These are phyloP conservation scores for Synaphobranchus kaupii DNA, from an alignment of 2,797 vertebrate species.

Conservation along the genomic window DNA sequence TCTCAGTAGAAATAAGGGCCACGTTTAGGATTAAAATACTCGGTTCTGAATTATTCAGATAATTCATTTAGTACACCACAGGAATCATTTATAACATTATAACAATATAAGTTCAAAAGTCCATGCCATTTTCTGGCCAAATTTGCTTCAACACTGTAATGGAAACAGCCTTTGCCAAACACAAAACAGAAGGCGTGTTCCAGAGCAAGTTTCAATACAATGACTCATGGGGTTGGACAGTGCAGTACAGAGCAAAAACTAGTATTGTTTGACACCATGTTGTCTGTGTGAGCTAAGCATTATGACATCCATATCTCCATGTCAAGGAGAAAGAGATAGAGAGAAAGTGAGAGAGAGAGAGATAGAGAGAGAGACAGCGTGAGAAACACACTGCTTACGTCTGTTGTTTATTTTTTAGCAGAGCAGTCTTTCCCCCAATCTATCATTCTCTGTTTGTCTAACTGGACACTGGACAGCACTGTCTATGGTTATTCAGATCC, in stretches of 20 bases:
- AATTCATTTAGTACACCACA: neutral
- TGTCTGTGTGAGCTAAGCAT: neutral
- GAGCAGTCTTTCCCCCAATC: conserved; percentile 40
- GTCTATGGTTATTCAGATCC: conserved; percentile 7
- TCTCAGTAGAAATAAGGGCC: neutral
- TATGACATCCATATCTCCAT: neutral
- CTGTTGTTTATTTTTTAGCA: conserved; percentile 23
- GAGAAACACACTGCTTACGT: conserved; percentile 51
- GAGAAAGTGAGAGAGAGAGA: conserved; percentile 27
- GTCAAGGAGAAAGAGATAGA: conserved; percentile 20
- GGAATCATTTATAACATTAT: neutral
- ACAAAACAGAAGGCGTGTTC: neutral
- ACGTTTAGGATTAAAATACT: neutral
- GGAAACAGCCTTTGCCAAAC: neutral
- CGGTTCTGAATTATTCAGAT: neutral
- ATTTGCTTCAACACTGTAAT: neutral
- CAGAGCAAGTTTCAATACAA: neutral
- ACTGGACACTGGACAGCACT: conserved; percentile 50
- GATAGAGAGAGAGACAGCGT: conserved; percentile 43
- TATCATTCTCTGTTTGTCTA: conserved; percentile 53
- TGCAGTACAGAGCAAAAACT: neutral
- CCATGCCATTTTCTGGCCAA: neutral
- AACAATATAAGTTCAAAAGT: neutral
- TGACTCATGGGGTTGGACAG: neutral
- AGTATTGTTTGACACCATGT: neutral